Conservation (phyloP, 1,140 invertebrate species). For the Trichoplusia ni region DNA sequence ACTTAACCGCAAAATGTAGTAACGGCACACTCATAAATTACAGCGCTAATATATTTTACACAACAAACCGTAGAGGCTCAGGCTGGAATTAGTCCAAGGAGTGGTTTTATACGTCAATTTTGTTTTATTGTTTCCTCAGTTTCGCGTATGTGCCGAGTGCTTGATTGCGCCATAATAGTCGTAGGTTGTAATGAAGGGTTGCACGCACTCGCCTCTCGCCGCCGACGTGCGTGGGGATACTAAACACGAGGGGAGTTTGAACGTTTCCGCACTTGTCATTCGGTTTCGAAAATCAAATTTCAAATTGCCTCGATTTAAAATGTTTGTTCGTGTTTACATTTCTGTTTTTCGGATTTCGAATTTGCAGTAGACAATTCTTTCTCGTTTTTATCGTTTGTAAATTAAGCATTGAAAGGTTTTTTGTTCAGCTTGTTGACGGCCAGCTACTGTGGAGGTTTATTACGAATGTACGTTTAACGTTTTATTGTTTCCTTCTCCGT, state of each 20-base stretch:
- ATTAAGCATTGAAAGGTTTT: background rate
- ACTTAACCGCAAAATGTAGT: slow-evolving; percentile 27
- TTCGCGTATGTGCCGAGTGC: slow-evolving; percentile 71
- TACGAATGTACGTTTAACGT: slow-evolving; percentile 48
- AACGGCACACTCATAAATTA: slow-evolving; percentile 42
- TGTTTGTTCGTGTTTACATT: slow-evolving; percentile 37
- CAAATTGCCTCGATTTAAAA: slow-evolving; percentile 45
- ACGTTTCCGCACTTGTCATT: slow-evolving; percentile 71
- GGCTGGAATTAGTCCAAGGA: slow-evolving; percentile 60
- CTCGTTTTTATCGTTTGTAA: background rate
- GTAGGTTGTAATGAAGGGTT: slow-evolving; percentile 71
- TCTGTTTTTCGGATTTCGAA: slow-evolving; percentile 7
- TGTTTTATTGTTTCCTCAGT: slow-evolving; percentile 72
- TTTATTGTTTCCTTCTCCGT: slow-evolving; percentile 73
- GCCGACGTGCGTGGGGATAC: slow-evolving; percentile 63
- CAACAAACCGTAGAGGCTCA: slow-evolving; percentile 45
- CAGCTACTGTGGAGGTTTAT: slow-evolving; percentile 10
- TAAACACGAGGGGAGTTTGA: slow-evolving; percentile 59
- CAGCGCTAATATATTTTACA: slow-evolving; percentile 54
- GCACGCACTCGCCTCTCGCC: slow-evolving; percentile 60
- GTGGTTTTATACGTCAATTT: slow-evolving; percentile 70
- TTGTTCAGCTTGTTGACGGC: background rate
- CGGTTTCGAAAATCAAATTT: slow-evolving; percentile 59
- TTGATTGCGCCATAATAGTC: slow-evolving; percentile 76
- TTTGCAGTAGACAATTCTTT: background rate